Conservation (phyloP, 2,888 invertebrate genomes). For the Rosalia funebris region DNA sequence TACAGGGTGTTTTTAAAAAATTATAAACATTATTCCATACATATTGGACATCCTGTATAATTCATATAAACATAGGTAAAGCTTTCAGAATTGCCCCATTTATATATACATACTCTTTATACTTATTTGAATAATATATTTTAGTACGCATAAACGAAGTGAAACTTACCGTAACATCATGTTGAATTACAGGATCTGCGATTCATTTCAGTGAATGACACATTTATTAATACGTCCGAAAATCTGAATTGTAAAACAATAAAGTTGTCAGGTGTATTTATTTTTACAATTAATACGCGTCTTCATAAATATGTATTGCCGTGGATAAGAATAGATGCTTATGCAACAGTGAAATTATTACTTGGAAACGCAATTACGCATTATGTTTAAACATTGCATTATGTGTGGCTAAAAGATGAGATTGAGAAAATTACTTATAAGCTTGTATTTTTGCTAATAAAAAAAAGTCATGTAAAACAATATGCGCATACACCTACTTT, state of each 20-base stretch:
- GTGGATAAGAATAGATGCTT: conserved; percentile 20
- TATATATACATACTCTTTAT: too few relatives aligned
- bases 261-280: conserved; percentile 11
- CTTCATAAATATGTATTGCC: conserved; percentile 16
- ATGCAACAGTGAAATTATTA: conserved; percentile 13
- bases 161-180: too few relatives aligned
- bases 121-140: too few relatives aligned
- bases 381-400: conserved; percentile 14
- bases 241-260: conserved; percentile 7
- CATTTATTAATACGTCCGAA: not conserved
- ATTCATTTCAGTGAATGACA: too few relatives aligned
- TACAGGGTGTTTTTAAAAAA: too few relatives aligned
- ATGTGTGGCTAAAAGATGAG: conserved; percentile 7
- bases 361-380: not conserved
- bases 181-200: too few relatives aligned
- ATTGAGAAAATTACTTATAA: conserved; percentile 12
- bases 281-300: conserved; percentile 15
- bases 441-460: not conserved
- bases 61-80: too few relatives aligned
- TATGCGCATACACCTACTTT: too few relatives aligned
- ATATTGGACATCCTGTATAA: too few relatives aligned
- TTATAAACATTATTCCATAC: too few relatives aligned
- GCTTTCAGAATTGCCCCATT: too few relatives aligned
- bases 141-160: too few relatives aligned
- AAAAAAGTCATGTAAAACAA: not conserved